Evolutionary conservation across 2,113 vertebrate species (phyloP).

Genomic region (Boulengeromyrus knoepffleri): DNA sequence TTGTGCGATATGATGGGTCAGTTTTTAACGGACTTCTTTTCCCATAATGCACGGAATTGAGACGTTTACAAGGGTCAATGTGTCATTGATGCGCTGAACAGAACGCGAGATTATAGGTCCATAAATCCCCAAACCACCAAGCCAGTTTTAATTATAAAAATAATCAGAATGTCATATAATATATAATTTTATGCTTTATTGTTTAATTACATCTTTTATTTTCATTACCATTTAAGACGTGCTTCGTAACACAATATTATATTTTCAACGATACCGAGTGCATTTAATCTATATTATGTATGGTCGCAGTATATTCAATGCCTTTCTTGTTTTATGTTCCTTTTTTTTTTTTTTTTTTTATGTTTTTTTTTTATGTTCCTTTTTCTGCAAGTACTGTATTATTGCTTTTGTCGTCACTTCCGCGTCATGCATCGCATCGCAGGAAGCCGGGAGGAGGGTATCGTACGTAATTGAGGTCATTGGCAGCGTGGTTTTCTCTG

Average conservation of each 20-base stretch:
- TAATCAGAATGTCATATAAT: neutral
- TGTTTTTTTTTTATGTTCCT: neutral
- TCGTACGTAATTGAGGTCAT: neutral
- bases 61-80: neutral
- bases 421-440: neutral
- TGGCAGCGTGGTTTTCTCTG: neutral
- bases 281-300: neutral
- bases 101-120: neutral
- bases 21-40: conserved; percentile 5
- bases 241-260: neutral
- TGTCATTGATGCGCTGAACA: neutral
- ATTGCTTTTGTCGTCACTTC: neutral
- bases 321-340: neutral
- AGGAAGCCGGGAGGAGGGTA: neutral
- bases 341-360: neutral
- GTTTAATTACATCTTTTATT: neutral
- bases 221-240: neutral
- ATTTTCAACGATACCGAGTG: neutral
- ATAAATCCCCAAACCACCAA: neutral
- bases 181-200: neutral
- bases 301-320: neutral
- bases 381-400: neutral
- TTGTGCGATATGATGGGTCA: neutral
- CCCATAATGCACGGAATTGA: neutral
- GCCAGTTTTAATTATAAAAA: neutral